A percentile compares a stretch with the other conserved stretches of the same genome.
These are phyloP conservation scores for Syrrhaptes paradoxus DNA, from an alignment of 2,113 vertebrate species.

Conservation along the genomic window DNA sequence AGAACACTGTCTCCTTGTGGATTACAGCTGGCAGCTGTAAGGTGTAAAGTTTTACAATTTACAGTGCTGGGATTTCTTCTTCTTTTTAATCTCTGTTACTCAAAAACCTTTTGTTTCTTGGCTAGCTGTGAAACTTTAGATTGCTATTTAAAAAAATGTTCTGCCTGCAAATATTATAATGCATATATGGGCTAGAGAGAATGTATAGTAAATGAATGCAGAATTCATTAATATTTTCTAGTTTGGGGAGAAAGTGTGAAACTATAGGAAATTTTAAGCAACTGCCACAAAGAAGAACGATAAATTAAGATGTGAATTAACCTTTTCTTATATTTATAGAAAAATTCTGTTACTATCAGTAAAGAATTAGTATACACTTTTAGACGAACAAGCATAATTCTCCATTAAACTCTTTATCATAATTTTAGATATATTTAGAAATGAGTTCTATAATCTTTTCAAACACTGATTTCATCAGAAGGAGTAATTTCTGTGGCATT, in stretches of 20 bases:
- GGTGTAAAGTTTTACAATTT: constrained; percentile 44
- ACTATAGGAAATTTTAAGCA: not conserved
- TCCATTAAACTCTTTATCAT: not conserved
- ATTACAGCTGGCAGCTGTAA: constrained; percentile 51
- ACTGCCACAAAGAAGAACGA: not conserved
- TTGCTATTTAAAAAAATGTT: constrained; percentile 12
- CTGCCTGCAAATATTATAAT: constrained; percentile 10
- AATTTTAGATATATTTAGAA: not conserved
- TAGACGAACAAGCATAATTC: not conserved
- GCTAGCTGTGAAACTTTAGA: not conserved
- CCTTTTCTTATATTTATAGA: not conserved
- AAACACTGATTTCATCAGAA: not conserved
- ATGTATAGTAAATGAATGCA: not conserved
- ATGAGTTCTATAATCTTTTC: not conserved
- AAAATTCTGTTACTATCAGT: not conserved
- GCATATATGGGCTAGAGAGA: not conserved
- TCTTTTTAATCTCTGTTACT: constrained; percentile 46
- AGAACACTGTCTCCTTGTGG: constrained; percentile 23
- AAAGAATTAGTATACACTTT: not conserved
- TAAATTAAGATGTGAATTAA: not conserved
- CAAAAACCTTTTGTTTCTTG: constrained; percentile 34
- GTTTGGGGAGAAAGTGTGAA: not conserved
- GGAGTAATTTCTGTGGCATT: not conserved
- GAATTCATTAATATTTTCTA: not conserved
- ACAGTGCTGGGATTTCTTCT: constrained; percentile 45